Percentiles rank a stretch among this genome's conserved stretches.
phyloP scores from a whole-genome alignment of 2,888 invertebrate genomes.

The Eupithecia vulgata region DNA sequence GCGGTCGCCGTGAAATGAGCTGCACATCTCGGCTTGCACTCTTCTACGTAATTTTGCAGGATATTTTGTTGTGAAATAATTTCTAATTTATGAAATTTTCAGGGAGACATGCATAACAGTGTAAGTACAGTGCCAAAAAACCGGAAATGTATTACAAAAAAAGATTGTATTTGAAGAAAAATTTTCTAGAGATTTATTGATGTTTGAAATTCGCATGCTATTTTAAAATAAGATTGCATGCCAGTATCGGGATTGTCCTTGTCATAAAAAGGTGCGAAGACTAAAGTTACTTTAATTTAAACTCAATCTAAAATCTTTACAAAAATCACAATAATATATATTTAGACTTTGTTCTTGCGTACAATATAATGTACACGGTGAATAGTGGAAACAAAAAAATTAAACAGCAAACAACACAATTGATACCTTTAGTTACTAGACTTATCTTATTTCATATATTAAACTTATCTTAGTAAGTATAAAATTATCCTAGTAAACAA shows the following conservation, averaged over 20 bases:
- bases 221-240: neutral
- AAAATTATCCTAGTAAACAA: neutral
- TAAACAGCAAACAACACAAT: neutral
- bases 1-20: constrained; percentile 77
- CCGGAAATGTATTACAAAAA: neutral
- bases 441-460: no score
- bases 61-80: constrained; percentile 27
- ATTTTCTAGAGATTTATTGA: no score
- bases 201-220: no score
- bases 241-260: neutral
- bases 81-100: constrained; percentile 10
- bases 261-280: neutral
- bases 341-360: neutral
- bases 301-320: neutral
- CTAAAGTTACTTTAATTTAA: neutral
- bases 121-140: neutral
- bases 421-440: neutral
- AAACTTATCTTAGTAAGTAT: no score
- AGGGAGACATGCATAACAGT: neutral
- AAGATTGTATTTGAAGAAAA: neutral
- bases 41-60: constrained; percentile 47
- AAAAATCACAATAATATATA: neutral
- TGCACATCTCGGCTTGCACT: constrained; percentile 61
- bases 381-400: no score
- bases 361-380: no score